Conservation (phyloP, 2,797 vertebrate species). For the Novumbra hubbsi region DNA sequence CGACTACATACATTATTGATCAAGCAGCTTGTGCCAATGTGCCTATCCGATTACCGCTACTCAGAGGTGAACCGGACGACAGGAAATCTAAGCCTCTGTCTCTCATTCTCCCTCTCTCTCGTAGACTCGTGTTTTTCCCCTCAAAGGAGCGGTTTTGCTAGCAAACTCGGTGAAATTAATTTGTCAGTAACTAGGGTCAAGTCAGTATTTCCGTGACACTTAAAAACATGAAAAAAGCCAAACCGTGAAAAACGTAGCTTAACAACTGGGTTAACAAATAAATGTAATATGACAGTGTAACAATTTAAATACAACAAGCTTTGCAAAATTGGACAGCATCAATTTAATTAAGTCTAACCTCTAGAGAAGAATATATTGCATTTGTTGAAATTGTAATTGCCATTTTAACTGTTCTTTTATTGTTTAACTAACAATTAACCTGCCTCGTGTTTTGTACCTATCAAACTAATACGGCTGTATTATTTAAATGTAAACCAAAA, state of each 20-base stretch:
- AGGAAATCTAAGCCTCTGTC: conserved; percentile 48
- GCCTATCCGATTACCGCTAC: conserved; percentile 51
- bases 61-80: conserved; percentile 37
- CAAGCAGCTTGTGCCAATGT: conserved; percentile 37
- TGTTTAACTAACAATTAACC: neutral
- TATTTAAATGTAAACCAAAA: no score
- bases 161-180: neutral
- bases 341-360: neutral
- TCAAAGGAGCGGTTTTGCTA: neutral
- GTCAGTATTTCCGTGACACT: no score
- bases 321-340: neutral
- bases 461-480: no score
- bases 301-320: neutral
- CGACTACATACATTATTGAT: conserved; percentile 65
- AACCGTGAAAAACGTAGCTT: no score
- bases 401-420: neutral
- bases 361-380: neutral
- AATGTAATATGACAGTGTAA: no score
- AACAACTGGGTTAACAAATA: no score
- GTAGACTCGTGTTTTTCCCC: neutral
- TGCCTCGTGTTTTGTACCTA: no score
- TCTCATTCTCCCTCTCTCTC: neutral
- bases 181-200: no score
- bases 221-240: no score
- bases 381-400: neutral